Evolutionary conservation across 2,797 vertebrate genomes (phyloP), one percentile per base, ranked within the genome.

Genomic region (Remorina albescens): DNA sequence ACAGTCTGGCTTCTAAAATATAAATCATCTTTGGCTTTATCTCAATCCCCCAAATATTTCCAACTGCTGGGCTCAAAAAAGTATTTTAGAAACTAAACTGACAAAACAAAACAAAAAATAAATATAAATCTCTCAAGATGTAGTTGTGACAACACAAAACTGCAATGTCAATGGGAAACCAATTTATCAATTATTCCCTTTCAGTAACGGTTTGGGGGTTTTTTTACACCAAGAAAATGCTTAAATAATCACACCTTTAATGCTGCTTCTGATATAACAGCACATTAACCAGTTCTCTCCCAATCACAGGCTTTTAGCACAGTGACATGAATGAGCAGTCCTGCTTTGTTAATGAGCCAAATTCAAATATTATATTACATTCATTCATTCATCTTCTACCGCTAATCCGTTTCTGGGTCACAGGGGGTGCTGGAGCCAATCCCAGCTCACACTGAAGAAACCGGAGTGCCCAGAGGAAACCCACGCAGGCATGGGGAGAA

Each of bases 261-360:
- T n/a, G n/a, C n/a, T n/a, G n/a, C n/a, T n/a, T n/a, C n/a, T n/a
- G n/a, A 82, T 67, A 62, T 34, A 54, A 67, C 6, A 21, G 8
- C 32, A 57, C 46, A 42, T 53, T 49, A 7, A 30, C 39, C n/a
- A 19, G 42, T 37, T 67, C 32, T 49, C 55, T 55, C 56, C 25
- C 69, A 42, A 61, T 76, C n/a, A n/a, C 61, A 73, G 51, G 47
- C 50, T 71, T 51, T 19, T 26, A 34, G 28, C 13, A 60, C 60
- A 71, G 67, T 36, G n/a, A n/a, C 30, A 30, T 16, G 65, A 72
- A 53, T 62, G 44, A 65, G 57, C 12, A 8, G 34, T 37, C 34
- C 16, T 26, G 51, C 53, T 65, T 59, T 50, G 36, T 39, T 70
- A 8, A 25, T 11, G 23, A 61, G 41, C 36, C 58, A 56, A 37